These are phyloP conservation scores for Thereva nobilitata DNA, from an alignment of 2,888 invertebrate genomes.

Conservation along the genomic window DNA sequence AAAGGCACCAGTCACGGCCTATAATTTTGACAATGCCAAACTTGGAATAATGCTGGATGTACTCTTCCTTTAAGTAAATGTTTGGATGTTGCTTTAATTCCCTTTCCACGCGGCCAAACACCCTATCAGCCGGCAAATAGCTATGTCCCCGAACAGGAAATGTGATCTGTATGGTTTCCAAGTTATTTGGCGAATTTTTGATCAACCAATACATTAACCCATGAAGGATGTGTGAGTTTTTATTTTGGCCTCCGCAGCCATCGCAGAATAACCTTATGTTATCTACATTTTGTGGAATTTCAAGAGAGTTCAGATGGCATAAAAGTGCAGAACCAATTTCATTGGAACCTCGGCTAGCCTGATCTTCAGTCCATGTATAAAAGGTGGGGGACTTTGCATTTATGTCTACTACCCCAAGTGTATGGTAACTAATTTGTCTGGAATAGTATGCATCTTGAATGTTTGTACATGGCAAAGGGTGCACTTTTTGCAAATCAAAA, in stretches of 20 bases:
- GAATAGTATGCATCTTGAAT: slow-evolving; percentile 26
- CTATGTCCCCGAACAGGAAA: slow-evolving; percentile 36
- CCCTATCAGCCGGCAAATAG: slow-evolving; percentile 35
- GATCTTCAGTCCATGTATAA: slow-evolving; percentile 36
- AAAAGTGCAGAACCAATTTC: slow-evolving; percentile 33
- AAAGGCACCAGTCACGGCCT: too few species aligned
- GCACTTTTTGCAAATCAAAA: slow-evolving; percentile 35
- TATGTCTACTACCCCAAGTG: slow-evolving; percentile 34
- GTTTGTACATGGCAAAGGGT: slow-evolving; percentile 14
- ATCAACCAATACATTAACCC: slow-evolving; percentile 33
- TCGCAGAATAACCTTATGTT: slow-evolving; percentile 31
- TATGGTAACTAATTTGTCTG: slow-evolving; percentile 25
- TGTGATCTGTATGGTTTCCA: slow-evolving; percentile 20
- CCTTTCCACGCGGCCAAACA: slow-evolving; percentile 37
- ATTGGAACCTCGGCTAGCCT: slow-evolving; percentile 18
- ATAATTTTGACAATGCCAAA: too few species aligned
- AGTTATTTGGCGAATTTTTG: slow-evolving; percentile 13
- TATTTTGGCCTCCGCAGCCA: slow-evolving; percentile 32
- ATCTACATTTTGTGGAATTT: slow-evolving; percentile 17
- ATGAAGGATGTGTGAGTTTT: slow-evolving; percentile 29
- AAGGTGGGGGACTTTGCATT: slow-evolving; percentile 33
- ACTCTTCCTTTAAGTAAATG: too few species aligned
- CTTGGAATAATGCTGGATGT: too few species aligned
- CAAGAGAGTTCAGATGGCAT: slow-evolving; percentile 22
- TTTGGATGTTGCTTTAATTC: not conserved